Evolutionary conservation across 1,140 invertebrate species (phyloP), one percentile per base, ranked within the genome.

Genomic region (Solenopsis invicta): DNA sequence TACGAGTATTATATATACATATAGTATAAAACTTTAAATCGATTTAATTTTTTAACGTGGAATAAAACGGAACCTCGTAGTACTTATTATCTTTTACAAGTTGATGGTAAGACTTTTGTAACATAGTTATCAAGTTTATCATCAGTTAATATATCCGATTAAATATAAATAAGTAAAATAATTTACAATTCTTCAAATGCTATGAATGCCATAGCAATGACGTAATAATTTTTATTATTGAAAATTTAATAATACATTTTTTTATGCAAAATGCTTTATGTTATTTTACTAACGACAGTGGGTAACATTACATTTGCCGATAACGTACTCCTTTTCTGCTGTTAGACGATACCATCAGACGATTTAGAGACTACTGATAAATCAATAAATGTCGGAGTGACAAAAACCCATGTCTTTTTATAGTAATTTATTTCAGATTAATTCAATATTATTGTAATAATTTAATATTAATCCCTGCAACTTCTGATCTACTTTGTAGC

Each of bases 291-390:
- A 75, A 59, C 54, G 16, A 24, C 13, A 18, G 69, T 8, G 9
- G 72, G 4, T 75, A 75, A 75, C 18, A 45, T 59, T 59, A 75
- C 37, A 41, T 16, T 24, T 45, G 13, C 0, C 13, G 37, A 24
- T 24, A 75, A 74, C 5, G 34, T 74, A 74, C 13, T 41, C 12
- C 16, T 56, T 24, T n/a, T n/a, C n/a, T n/a, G n/a, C n/a, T n/a
- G n/a, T n/a, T n/a, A n/a, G n/a, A n/a, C n/a, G n/a, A 24, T 75
- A 61, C 54, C 72, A 16, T 75, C 54, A 61, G 54, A 59, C 12
- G 54, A 29, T 59, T 59, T 18, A 56, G n/a, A 75, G 29, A 67
- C 29, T 29, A 29, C 12, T 13, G 16, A 59, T 9, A 75, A 24
- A 75, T 59, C 18, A 59, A 48, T 48, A 67, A 75, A 24, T 59